These are phyloP conservation scores for Piprites chloris DNA, from an alignment of 2,113 vertebrate genomes.

Conservation along the genomic window DNA sequence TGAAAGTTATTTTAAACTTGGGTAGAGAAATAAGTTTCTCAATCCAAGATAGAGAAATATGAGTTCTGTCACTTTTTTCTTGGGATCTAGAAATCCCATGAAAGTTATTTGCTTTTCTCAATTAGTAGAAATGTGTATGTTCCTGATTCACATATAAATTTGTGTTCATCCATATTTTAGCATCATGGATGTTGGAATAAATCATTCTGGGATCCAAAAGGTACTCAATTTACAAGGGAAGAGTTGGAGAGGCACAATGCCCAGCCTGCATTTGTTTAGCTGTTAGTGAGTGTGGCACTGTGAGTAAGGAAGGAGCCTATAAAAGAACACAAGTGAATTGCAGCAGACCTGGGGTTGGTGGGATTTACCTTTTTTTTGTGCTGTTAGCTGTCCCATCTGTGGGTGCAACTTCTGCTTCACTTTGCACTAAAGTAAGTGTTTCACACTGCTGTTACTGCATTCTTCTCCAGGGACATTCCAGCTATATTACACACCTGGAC, in stretches of 20 bases:
- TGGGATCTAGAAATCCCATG: not conserved
- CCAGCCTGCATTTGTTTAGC: not conserved
- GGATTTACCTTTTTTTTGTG: not conserved
- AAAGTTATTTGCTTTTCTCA: not conserved
- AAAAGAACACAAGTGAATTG: not conserved
- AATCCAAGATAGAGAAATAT: not conserved
- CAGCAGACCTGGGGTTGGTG: not conserved
- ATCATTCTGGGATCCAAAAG: not conserved
- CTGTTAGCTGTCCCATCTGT: not conserved
- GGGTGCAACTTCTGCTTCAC: not conserved
- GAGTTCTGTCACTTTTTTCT: not conserved
- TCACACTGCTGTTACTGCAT: not conserved
- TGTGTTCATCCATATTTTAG: not conserved
- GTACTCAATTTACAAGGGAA: not conserved
- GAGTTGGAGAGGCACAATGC: not conserved
- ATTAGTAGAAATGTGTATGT: not conserved
- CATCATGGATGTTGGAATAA: not conserved
- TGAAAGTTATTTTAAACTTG: not conserved
- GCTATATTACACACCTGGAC: constrained; percentile 99
- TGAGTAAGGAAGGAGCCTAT: not conserved
- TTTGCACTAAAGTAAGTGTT: not conserved
- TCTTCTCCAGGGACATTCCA: constrained; percentile 92
- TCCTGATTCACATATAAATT: not conserved
- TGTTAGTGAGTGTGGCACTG: not conserved
- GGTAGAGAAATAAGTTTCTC: not conserved